Conservation (phyloP, 2,797 vertebrate species). For the Protonibea diacanthus region DNA sequence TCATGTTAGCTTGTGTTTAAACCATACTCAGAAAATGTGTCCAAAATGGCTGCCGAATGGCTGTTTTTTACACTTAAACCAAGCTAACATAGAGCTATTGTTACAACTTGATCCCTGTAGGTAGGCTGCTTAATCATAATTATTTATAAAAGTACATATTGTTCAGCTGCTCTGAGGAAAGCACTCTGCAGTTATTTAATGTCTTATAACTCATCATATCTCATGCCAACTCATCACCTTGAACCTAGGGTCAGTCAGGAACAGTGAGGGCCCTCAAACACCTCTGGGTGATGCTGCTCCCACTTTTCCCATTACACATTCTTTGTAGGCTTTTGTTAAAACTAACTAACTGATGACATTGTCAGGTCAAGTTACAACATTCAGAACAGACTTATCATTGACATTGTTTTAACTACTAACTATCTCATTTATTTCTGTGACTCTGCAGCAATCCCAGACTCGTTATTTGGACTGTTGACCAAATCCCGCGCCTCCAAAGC, state of each 20-base stretch:
- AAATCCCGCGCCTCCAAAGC: slow-evolving; percentile 97
- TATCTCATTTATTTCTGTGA: neutral
- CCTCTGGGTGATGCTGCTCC: neutral
- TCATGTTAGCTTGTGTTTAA: neutral
- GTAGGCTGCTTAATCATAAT: neutral
- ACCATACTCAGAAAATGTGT: neutral
- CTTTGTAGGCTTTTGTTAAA: too few relatives aligned
- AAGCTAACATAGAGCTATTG: neutral
- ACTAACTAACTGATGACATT: neutral
- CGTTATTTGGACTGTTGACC: slow-evolving; percentile 94
- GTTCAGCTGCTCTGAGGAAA: neutral
- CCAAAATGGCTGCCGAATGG: neutral
- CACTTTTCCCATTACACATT: too few relatives aligned
- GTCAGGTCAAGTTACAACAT: neutral
- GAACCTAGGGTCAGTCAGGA: neutral
- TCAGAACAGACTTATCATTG: neutral
- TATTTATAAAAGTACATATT: neutral
- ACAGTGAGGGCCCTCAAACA: neutral
- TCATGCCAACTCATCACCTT: neutral
- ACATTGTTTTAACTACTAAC: neutral
- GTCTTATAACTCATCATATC: neutral
- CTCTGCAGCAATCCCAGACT: slow-evolving; percentile 92
- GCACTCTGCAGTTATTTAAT: neutral
- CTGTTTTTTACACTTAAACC: neutral
- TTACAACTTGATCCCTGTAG: neutral